Evolutionary conservation across 2,797 vertebrate species (phyloP).

Genomic region (Xyrichtys novacula): DNA sequence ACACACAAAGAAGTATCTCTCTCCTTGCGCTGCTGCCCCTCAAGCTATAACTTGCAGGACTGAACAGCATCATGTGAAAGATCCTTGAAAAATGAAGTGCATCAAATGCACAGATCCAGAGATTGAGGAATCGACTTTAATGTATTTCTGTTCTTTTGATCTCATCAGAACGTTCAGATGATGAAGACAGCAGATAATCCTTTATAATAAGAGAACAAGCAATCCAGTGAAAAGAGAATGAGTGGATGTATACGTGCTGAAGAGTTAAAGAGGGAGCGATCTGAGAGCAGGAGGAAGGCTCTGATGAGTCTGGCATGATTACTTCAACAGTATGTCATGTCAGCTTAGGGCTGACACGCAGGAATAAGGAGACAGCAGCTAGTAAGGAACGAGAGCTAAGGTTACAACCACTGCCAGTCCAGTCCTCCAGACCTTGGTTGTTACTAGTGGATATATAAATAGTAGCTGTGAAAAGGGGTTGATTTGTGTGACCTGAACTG

Average conservation of each 20-base stretch:
- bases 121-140: constrained; percentile 26
- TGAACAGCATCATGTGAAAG: constrained; percentile 28
- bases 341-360: constrained; percentile 69
- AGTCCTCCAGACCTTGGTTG: background rate
- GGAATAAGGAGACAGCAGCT: constrained; percentile 48
- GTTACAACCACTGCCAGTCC: constrained; percentile 19
- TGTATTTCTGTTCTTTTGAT: constrained; percentile 45
- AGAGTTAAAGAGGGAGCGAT: constrained; percentile 40
- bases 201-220: constrained; percentile 30
- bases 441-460: background rate
- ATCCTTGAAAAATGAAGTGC: constrained; percentile 25
- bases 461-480: background rate
- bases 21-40: constrained; percentile 33
- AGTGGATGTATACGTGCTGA: constrained; percentile 33
- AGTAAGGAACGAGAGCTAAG: constrained; percentile 47
- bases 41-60: constrained; percentile 23
- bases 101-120: constrained; percentile 26
- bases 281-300: constrained; percentile 47
- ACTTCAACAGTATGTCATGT: constrained; percentile 78
- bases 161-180: constrained; percentile 40
- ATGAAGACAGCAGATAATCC: constrained; percentile 24
- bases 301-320: constrained; percentile 69
- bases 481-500: background rate
- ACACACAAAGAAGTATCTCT: constrained; percentile 21
- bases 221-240: background rate